phyloP scores from a whole-genome alignment of 2,888 invertebrate species.

The Eristalinus sepulchralis region DNA sequence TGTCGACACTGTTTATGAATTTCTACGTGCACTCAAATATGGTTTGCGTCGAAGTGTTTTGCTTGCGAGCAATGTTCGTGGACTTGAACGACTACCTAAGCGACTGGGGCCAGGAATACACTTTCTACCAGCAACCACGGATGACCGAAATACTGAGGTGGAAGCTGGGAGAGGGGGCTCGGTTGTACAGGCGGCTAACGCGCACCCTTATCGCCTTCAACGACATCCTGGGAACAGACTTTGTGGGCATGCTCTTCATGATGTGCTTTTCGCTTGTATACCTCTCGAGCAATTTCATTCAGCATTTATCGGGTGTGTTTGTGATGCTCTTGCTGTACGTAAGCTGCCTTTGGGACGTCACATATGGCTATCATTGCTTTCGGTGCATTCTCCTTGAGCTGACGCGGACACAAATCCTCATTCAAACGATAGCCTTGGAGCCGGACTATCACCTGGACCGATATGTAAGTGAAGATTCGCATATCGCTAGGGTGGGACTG shows the following conservation, averaged over 20 bases:
- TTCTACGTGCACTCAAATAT: neutral
- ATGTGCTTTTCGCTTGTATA: neutral
- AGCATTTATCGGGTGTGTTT: neutral
- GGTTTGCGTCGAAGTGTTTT: neutral
- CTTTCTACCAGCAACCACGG: neutral
- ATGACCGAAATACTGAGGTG: neutral
- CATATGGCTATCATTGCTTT: neutral
- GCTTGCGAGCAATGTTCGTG: neutral
- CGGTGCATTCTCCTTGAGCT: neutral
- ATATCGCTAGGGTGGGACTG: neutral
- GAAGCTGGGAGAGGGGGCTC: neutral
- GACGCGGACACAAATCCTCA: neutral
- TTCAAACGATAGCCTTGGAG: neutral
- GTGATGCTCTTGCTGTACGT: neutral
- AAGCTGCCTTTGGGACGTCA: neutral
- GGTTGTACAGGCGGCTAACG: neutral
- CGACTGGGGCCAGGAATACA: neutral
- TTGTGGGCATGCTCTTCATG: neutral
- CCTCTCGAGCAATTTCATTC: neutral
- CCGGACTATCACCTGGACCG: neutral
- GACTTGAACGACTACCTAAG: neutral
- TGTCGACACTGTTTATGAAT: too few relatives aligned
- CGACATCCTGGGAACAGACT: neutral
- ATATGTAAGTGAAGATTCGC: neutral
- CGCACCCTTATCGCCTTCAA: neutral